These are phyloP conservation scores for Trachops cirrhosus DNA, from an alignment of 2,797 vertebrate species.

Conservation along the genomic window DNA sequence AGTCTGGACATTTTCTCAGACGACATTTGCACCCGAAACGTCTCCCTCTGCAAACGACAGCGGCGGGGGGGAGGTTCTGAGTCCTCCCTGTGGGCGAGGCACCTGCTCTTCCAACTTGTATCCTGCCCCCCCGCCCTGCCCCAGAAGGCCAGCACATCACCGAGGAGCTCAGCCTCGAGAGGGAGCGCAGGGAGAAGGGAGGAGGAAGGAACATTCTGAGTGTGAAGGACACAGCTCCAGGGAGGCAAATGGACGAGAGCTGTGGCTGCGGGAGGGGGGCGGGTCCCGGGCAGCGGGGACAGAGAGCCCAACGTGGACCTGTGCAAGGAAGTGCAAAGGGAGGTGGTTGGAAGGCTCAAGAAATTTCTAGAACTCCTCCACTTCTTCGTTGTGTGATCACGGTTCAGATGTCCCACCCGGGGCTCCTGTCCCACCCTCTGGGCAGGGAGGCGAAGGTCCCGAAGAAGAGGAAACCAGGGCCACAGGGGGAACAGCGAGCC, in stretches of 20 bases:
- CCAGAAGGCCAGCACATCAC: too few species aligned
- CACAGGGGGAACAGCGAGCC: accelerated
- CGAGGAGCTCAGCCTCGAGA: too few species aligned
- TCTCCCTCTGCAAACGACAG: not conserved
- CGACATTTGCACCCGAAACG: not conserved
- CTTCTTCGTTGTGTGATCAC: not conserved
- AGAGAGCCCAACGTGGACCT: not conserved
- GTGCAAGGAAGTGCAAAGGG: not conserved
- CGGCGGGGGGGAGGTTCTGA: accelerated
- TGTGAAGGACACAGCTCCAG: not conserved
- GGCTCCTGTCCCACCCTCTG: not conserved
- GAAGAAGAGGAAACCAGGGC: not conserved
- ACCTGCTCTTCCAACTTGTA: not conserved
- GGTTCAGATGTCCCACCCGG: not conserved
- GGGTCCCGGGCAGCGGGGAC: not conserved
- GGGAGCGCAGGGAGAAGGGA: too few species aligned
- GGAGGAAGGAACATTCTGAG: not conserved
- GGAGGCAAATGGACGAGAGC: not conserved
- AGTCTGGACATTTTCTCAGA: not conserved
- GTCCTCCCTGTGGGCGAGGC: not conserved
- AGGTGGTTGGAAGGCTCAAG: not conserved
- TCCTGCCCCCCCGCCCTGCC: too few species aligned
- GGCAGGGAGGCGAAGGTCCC: not conserved
- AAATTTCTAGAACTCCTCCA: not conserved
- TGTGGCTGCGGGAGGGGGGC: accelerated